A percentile compares a stretch with the other conserved stretches of the same genome.
Evolutionary conservation across 2,113 vertebrate species (phyloP).

Genomic region (Setophaga coronata): DNA sequence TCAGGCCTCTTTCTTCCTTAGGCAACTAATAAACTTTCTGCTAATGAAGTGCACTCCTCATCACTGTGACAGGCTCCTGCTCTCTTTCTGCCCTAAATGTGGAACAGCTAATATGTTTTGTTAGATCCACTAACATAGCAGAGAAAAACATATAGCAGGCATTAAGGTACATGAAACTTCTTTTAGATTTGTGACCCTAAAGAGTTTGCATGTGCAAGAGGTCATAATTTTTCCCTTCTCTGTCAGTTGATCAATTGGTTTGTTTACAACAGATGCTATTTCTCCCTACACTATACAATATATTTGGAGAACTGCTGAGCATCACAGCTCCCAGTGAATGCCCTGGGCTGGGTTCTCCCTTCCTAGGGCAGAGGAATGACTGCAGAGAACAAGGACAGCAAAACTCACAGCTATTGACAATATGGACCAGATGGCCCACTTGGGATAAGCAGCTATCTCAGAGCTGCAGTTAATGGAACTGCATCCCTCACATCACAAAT

Average conservation of each 20-base stretch:
- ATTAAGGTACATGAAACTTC: not conserved
- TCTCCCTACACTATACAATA: not conserved
- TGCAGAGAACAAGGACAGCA: not conserved
- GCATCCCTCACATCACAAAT: not conserved
- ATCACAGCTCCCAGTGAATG: not conserved
- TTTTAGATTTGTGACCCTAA: not conserved
- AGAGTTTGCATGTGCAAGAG: not conserved
- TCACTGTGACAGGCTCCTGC: slow-evolving; percentile 5
- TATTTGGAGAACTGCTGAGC: not conserved
- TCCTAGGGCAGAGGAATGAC: not conserved
- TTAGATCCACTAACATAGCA: not conserved
- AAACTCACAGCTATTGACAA: not conserved
- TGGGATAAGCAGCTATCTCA: not conserved
- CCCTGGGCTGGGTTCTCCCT: not conserved
- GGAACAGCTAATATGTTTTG: not conserved
- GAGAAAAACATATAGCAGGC: not conserved
- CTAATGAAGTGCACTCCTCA: slow-evolving; percentile 53
- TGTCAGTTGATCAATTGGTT: not conserved
- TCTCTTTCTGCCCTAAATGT: not conserved
- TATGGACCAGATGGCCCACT: not conserved
- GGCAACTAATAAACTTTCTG: slow-evolving; percentile 59
- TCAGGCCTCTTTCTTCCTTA: slow-evolving; percentile 36
- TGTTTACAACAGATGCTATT: not conserved
- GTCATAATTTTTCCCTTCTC: not conserved
- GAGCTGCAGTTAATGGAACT: not conserved